Evolutionary conservation across 2,797 vertebrate genomes (phyloP), one percentile per base, ranked within the genome.

Genomic region (Cyclopterus lumpus): DNA sequence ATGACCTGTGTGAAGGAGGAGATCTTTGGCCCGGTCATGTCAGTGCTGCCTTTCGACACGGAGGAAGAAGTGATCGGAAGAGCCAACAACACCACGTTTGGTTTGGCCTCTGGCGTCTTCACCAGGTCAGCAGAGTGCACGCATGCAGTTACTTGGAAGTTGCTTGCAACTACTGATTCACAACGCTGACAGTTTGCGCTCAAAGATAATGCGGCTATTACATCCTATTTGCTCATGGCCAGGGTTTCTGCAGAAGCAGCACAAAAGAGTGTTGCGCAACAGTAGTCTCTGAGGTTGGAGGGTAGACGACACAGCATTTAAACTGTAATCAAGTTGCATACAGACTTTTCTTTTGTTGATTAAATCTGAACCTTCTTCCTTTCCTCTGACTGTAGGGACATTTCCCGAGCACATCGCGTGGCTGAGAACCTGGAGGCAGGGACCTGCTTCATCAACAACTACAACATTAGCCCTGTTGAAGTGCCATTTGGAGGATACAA

Each of bases 1-100:
- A 99, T 99, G 97, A 97, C 95, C 0, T 99, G 97, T 62, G 97
- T 99, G 81, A 97, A 95, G 83, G 97, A 99, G 85, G 98, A 99
- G 93, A 99, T 99, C 69, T 99, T 99, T 20, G 98, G 98, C 5
- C 98, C 98, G 0, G 98, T 99, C 51, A 99, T 99, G 98, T 97
- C 97, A 0, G 95, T 99, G 74, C 82, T 99, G 86, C 87, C 96
- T 0, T 99, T 99, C 76, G 96, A 98, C 92, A 97, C 96, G 0
- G 98, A 99, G 85, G 96, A 97, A 0, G 98, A 99, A 79, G 98
- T 95, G 64, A 68, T 99, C 71, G 75, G 91, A 77, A 94, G 98
- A 85, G 98, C 98, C 76, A 99, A 99, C 48, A 79, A 95, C 78
- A 97, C 96, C 62, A 94, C 94, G 3, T 99, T 95, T 16, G 98